A percentile compares a stretch with the other conserved stretches of the same genome.
Evolutionary conservation across 2,113 vertebrate species (phyloP).

Genomic region (Apodemus speciosus): DNA sequence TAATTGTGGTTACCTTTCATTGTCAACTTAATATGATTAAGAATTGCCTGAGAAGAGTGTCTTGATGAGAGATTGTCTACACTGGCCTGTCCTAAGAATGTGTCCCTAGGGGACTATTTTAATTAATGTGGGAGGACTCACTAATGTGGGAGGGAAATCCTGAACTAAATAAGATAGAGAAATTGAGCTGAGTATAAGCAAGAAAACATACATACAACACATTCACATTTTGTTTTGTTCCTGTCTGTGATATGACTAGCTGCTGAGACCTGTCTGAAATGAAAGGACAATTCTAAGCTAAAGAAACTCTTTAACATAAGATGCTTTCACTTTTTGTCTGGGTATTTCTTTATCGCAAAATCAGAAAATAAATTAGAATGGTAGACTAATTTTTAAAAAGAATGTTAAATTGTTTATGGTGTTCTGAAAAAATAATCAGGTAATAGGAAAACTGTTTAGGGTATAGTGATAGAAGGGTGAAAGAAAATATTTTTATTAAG

Average conservation of each 20-base stretch:
- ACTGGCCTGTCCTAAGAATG: not conserved
- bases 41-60: not conserved
- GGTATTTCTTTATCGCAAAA: not conserved
- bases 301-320: not conserved
- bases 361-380: not conserved
- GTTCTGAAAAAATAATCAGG: not conserved
- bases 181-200: not conserved
- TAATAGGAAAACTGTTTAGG: not conserved
- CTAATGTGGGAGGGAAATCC: not conserved
- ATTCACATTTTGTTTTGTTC: not conserved
- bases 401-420: not conserved
- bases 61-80: not conserved
- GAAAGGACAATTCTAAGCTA: not conserved
- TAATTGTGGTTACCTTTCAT: not conserved
- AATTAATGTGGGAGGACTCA: not conserved
- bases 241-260: not conserved
- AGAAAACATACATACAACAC: not conserved
- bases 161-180: not conserved
- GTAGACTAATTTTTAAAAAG: not conserved
- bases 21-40: not conserved
- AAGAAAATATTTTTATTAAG: not conserved
- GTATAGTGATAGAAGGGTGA: not conserved
- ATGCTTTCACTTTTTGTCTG: not conserved
- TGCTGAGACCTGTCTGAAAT: not conserved
- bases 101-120: not conserved